phyloP scores from a whole-genome alignment of 2,888 invertebrate species.

The Eristalis pertinax region DNA sequence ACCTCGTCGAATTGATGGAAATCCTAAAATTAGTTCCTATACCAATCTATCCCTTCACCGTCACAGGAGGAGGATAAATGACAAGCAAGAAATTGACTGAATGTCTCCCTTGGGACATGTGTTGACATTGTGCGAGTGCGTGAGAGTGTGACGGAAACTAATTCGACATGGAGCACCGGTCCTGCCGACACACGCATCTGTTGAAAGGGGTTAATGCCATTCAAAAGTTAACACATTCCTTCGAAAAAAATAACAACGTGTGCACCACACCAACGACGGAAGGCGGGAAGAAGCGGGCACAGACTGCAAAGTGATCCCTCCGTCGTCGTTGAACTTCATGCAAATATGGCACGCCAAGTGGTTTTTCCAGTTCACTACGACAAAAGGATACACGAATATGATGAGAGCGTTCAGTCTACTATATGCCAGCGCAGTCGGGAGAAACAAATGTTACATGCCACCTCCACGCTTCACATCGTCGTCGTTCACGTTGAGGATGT shows the following conservation, averaged over 20 bases:
- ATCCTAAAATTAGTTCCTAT: constrained; percentile 31
- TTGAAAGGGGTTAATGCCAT: constrained; percentile 46
- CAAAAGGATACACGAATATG: constrained; percentile 18
- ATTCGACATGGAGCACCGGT: neutral
- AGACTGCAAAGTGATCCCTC: constrained; percentile 25
- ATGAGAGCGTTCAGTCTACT: neutral
- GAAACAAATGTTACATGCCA: constrained; percentile 24
- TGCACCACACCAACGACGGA: neutral
- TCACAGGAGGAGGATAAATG: neutral
- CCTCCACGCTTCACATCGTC: neutral
- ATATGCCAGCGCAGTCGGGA: neutral
- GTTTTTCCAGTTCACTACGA: constrained; percentile 47
- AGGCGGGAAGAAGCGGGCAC: neutral
- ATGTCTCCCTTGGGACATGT: neutral
- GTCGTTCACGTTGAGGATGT: neutral
- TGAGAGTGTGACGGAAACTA: constrained; percentile 36
- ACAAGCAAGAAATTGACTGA: neutral
- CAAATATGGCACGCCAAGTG: constrained; percentile 15
- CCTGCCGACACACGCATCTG: constrained; percentile 11
- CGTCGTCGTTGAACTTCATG: constrained; percentile 4
- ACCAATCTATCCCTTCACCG: neutral
- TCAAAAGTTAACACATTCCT: constrained; percentile 29
- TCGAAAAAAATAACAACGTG: neutral
- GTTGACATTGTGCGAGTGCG: constrained; percentile 21
- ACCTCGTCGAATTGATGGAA: constrained; percentile 17